These are phyloP conservation scores for Caenorhabditis sp. DNA, from an alignment of 2,888 invertebrate species.

Conservation along the genomic window DNA sequence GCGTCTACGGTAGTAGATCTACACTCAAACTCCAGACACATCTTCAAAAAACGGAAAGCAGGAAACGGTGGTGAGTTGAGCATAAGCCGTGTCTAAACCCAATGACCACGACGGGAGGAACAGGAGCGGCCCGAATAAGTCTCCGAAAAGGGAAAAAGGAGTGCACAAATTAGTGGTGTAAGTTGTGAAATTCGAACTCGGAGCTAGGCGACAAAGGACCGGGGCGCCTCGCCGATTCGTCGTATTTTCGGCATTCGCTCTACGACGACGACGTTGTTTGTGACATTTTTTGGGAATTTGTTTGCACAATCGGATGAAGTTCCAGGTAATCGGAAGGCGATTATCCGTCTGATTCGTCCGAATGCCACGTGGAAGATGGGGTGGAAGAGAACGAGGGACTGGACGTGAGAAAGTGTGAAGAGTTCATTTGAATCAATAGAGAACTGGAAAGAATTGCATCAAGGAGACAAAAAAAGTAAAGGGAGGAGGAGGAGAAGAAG, in stretches of 20 bases:
- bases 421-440: no score
- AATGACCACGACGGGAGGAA: conserved; percentile 11
- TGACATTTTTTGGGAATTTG: conserved; percentile 39
- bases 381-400: no score
- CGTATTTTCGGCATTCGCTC: conserved; percentile 50
- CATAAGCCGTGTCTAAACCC: conserved; percentile 23
- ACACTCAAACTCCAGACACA: no score
- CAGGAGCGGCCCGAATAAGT: conserved; percentile 5
- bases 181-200: conserved; percentile 55
- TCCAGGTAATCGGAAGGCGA: no score
- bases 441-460: no score
- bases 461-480: no score
- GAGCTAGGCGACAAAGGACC: conserved; percentile 36
- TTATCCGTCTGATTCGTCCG: no score
- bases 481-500: no score
- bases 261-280: conserved; percentile 41
- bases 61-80: neutral
- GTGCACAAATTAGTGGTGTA: conserved; percentile 53
- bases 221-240: conserved; percentile 11
- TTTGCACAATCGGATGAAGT: conserved; percentile 41
- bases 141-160: conserved; percentile 13
- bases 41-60: neutral
- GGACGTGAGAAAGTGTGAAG: no score
- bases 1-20: no score
- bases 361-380: no score